Conservation (phyloP, 2,113 vertebrate genomes). For the Upupa epops region DNA sequence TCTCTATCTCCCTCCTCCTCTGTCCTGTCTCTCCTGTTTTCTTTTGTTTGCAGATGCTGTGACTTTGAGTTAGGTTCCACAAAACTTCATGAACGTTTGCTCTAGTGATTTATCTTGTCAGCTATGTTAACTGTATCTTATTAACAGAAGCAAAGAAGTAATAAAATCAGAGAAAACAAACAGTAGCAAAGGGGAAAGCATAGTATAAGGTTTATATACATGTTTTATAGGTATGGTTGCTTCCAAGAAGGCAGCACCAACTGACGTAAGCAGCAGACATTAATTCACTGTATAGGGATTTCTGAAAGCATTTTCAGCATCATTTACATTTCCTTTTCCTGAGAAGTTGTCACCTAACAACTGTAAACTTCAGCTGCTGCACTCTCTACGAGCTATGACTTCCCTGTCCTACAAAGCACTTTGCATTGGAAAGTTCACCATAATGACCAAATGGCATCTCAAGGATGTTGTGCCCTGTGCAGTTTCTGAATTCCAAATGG, state of each 20-base stretch:
- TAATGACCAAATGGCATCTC: not conserved
- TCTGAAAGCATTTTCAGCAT: not conserved
- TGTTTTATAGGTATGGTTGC: not conserved
- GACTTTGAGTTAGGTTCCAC: not conserved
- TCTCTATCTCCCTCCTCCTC: not conserved
- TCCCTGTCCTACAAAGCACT: not conserved
- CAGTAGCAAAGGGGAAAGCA: not conserved
- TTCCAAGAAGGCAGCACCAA: not conserved
- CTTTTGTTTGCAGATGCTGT: not conserved
- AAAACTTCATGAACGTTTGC: not conserved
- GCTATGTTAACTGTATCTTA: not conserved
- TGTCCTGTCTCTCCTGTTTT: not conserved
- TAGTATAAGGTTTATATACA: not conserved
- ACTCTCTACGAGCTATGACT: not conserved
- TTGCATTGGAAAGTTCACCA: not conserved
- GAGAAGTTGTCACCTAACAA: not conserved
- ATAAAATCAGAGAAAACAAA: not conserved
- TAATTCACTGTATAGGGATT: not conserved
- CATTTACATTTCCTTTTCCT: not conserved
- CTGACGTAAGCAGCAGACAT: not conserved
- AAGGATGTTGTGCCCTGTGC: not conserved
- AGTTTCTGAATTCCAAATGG: not conserved
- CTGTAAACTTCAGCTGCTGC: not conserved
- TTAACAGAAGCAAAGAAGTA: not conserved
- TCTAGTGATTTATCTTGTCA: conserved; percentile 1